Percentiles rank a stretch among this genome's conserved stretches.
Conservation (phyloP, 2,797 vertebrate genomes). For the Bovichtus diacanthus region DNA sequence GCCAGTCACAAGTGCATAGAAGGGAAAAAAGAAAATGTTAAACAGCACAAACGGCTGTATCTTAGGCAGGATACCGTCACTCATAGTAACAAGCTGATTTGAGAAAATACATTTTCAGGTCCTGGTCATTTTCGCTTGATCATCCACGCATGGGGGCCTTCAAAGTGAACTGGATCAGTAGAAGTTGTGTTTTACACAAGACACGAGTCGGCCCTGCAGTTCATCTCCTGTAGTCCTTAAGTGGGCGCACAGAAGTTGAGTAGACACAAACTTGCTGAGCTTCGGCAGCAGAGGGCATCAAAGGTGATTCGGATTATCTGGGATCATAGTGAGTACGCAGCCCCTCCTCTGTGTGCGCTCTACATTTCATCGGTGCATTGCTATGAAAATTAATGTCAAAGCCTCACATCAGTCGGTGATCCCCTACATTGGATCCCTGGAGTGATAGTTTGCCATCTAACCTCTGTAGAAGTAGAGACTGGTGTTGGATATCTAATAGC, state of each 20-base stretch:
- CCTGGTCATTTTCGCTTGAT: neutral
- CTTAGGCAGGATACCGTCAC: neutral
- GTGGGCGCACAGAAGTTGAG: neutral
- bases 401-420: neutral
- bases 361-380: constrained; percentile 1
- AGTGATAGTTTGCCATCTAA: neutral
- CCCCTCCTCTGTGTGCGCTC: neutral
- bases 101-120: neutral
- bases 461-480: neutral
- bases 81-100: neutral
- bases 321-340: neutral
- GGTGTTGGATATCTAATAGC: too few species aligned
- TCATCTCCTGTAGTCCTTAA: neutral
- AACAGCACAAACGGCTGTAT: too few species aligned
- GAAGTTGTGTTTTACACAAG: neutral
- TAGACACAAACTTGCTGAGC: neutral
- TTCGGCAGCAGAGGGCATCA: neutral
- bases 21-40: too few species aligned
- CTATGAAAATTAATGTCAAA: neutral
- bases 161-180: neutral
- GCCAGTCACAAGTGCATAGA: too few species aligned
- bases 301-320: constrained; percentile 9
- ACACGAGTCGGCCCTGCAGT: neutral
- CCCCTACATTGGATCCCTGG: neutral
- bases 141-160: neutral